Percentiles rank a stretch among this genome's conserved stretches.
phyloP scores from a whole-genome alignment of 2,113 vertebrate genomes.

The Hepsetus odoe region DNA sequence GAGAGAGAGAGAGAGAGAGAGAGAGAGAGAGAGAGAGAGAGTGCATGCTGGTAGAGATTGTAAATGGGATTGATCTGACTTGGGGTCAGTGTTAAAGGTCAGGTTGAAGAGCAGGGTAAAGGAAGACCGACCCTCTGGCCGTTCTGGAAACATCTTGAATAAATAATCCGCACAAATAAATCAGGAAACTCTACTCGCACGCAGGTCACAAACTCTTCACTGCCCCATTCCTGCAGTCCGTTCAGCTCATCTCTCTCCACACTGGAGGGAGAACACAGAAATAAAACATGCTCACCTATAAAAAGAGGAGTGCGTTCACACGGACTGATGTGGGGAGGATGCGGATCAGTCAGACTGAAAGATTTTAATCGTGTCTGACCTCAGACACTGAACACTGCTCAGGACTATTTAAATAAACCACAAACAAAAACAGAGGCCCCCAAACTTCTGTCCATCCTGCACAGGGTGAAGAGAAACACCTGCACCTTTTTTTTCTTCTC shows the following conservation, averaged over 20 bases:
- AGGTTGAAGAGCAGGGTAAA: not conserved
- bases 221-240: not conserved
- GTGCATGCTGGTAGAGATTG: no score
- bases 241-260: not conserved
- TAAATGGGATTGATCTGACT: not conserved
- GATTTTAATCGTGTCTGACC: no score
- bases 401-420: no score
- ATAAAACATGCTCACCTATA: not conserved
- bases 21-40: no score
- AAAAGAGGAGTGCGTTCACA: not conserved
- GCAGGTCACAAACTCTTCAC: not conserved
- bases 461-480: no score
- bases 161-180: slow-evolving; percentile 5
- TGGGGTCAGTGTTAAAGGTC: slow-evolving; percentile 6
- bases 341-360: no score
- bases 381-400: no score
- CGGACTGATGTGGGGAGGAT: not conserved
- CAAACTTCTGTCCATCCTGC: no score
- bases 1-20: no score
- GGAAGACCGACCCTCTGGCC: not conserved
- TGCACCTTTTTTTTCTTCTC: no score
- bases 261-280: not conserved
- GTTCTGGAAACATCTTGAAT: slow-evolving; percentile 5
- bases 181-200: not conserved
- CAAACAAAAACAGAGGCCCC: no score